Conservation (phyloP, 2,797 vertebrate species). For the Coracias cyanogaster region DNA sequence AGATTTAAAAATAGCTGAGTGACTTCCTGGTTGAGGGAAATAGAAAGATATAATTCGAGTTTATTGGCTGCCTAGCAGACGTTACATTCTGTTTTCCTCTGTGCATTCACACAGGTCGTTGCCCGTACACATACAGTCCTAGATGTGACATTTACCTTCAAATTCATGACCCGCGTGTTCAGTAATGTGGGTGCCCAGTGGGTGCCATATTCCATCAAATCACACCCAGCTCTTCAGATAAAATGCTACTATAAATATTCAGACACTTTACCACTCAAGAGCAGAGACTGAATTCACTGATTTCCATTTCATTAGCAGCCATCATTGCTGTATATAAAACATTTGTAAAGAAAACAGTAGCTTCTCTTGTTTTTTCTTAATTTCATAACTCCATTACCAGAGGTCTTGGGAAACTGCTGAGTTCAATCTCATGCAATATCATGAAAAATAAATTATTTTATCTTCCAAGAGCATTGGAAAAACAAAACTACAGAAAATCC, state of each 20-base stretch:
- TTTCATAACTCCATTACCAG: background rate
- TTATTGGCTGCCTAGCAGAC: slow-evolving; percentile 25
- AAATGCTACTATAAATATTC: background rate
- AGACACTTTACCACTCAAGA: background rate
- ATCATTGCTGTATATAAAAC: background rate
- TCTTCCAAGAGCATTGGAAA: background rate
- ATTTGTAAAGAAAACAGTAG: background rate
- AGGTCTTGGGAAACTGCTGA: background rate
- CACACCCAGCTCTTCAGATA: background rate
- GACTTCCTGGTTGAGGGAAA: slow-evolving; percentile 28
- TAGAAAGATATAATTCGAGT: slow-evolving; percentile 29
- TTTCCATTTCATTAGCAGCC: background rate
- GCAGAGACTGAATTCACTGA: background rate
- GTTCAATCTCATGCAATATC: background rate
- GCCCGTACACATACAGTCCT: background rate
- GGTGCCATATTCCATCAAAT: background rate
- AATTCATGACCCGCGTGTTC: background rate
- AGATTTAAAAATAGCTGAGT: slow-evolving; percentile 36
- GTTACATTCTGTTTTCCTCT: slow-evolving; percentile 7
- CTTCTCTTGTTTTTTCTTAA: background rate
- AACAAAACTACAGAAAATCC: background rate
- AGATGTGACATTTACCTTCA: background rate
- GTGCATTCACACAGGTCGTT: background rate
- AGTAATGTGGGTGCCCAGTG: background rate
- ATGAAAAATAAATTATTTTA: background rate